Evolutionary conservation across 2,888 invertebrate species (phyloP), one percentile per base, ranked within the genome.

Genomic region (Mythimna loreyi): DNA sequence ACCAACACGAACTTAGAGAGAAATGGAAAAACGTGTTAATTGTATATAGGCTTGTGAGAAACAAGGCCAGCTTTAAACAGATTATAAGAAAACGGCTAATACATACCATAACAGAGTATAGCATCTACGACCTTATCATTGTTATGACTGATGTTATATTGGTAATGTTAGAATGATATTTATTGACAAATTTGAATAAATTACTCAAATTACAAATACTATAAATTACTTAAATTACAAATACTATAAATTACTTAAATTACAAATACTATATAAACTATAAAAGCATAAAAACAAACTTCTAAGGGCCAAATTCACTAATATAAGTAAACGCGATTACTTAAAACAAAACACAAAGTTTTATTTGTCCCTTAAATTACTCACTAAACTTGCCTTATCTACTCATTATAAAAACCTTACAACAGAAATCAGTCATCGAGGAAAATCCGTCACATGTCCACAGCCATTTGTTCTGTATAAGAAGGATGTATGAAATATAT

Each of bases 1-100:
- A 92, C 90, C 90, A 89, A 88, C 93, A 91, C 91, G 92, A 92
- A 92, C 89, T 90, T 88, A 90, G 88, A 92, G 91, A 93, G 92
- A 93, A 92, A 92, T 91, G 89, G 91, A 92, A 91, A 92, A 91
- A 92, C 91, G 81, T 88, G 90, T 89, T 87, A 87, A 89, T 89
- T 90, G 88, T 89, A 89, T 86, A 87, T 83, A 83, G 85, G 77
- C 83, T 87, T 88, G 86, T 85, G 77, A 85, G 87, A 88, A 85
- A 85, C 80, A 86, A 84, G 82, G 73, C 28, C 67, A 43, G 50
- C 52, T 60, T 67, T 52, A 47, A 52, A 62, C 55, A 55, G 55
- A 66, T 58, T 61, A 66, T 66, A 30, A 64, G 36, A 60, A 69
- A 63, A 66, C 63, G 53, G 2, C 4, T 25, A 23, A 16, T 16